Evolutionary conservation across 1,140 invertebrate species (phyloP).

Genomic region (Drosophila bocqueti): DNA sequence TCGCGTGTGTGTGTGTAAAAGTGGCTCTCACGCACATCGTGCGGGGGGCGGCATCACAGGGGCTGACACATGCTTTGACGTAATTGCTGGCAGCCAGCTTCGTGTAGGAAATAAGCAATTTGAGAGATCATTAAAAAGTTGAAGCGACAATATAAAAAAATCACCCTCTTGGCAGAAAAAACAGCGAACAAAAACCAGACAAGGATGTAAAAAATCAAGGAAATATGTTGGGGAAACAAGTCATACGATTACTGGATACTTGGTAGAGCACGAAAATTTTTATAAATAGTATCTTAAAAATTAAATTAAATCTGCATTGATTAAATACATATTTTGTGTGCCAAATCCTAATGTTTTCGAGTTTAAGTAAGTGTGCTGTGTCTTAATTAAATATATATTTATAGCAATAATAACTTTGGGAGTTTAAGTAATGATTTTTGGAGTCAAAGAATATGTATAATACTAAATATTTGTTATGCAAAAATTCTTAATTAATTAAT

Average conservation of each 20-base stretch:
- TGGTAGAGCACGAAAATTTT: not conserved
- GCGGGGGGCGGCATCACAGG: slow-evolving; percentile 6
- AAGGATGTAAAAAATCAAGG: not conserved
- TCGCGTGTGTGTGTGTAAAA: slow-evolving; percentile 5
- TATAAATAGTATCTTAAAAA: not conserved
- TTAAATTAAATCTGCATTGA: not conserved
- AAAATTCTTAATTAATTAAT: not conserved
- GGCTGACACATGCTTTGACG: slow-evolving; percentile 48
- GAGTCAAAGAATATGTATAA: not conserved
- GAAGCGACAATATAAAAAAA: slow-evolving; percentile 67
- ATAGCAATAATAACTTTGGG: not conserved
- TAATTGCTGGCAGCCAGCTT: slow-evolving; percentile 74
- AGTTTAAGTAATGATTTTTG: not conserved
- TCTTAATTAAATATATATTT: not conserved
- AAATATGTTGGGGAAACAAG: not conserved
- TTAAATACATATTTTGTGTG: no score
- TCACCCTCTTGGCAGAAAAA: slow-evolving; percentile 4
- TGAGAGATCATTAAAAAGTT: slow-evolving; percentile 84
- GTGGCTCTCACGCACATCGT: not conserved
- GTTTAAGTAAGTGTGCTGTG: not conserved
- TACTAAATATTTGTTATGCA: not conserved
- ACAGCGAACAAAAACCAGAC: not conserved
- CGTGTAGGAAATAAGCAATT: slow-evolving; percentile 83
- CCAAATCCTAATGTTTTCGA: not conserved
- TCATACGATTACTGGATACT: not conserved